These are phyloP conservation scores for Manis crassicaudata DNA, from an alignment of 2,797 vertebrate genomes.

Conservation along the genomic window DNA sequence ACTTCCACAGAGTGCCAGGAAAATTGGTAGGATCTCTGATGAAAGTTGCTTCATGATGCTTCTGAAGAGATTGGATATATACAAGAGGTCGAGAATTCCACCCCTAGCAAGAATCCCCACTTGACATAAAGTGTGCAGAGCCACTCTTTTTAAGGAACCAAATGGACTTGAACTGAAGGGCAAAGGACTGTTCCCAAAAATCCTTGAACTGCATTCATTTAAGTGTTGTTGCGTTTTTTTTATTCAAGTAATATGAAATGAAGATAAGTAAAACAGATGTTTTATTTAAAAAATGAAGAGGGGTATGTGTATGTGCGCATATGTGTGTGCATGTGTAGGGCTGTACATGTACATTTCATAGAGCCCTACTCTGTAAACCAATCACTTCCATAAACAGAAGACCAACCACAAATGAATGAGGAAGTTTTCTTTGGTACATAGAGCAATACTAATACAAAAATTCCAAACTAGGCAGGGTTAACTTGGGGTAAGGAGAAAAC, in stretches of 20 bases:
- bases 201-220: not conserved
- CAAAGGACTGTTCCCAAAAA: not conserved
- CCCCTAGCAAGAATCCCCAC: not conserved
- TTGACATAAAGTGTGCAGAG: not conserved
- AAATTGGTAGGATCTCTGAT: not conserved
- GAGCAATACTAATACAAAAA: not conserved
- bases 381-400: not conserved
- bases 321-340: too few relatives aligned
- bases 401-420: not conserved
- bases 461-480: not conserved
- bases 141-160: not conserved
- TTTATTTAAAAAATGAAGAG: not conserved
- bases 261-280: not conserved
- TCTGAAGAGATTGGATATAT: not conserved
- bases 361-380: not conserved
- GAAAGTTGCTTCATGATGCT: not conserved
- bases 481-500: slow-evolving; percentile 20
- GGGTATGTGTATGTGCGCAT: too few relatives aligned
- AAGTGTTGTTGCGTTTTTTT: not conserved
- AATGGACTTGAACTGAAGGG: not conserved
- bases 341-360: not conserved
- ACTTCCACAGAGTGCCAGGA: not conserved
- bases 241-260: slow-evolving; percentile 10
- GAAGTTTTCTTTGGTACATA: not conserved
- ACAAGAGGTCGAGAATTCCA: not conserved